phyloP scores from a whole-genome alignment of 2,797 vertebrate genomes.

The Pseudochirops cupreus region DNA sequence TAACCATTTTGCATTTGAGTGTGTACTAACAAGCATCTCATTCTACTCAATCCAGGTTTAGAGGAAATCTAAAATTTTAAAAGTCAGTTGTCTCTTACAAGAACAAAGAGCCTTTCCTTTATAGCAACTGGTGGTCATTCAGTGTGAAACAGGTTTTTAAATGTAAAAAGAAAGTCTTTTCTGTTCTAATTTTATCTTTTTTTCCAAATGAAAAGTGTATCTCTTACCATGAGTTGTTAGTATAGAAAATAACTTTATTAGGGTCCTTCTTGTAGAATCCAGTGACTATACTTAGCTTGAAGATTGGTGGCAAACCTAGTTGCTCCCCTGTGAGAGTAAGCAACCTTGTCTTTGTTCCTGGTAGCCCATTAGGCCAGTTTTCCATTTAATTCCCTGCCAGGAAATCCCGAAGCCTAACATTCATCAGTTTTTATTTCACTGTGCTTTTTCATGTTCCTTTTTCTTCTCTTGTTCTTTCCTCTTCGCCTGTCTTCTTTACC shows the following conservation, averaged over 20 bases:
- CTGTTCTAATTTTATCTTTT: constrained; percentile 1
- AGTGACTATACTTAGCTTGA: background rate
- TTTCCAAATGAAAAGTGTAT: background rate
- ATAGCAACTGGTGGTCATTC: background rate
- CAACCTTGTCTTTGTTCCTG: background rate
- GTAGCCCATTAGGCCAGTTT: background rate
- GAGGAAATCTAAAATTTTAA: constrained; percentile 7
- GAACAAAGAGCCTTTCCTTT: constrained; percentile 32
- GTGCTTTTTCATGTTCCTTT: background rate
- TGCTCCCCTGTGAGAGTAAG: background rate
- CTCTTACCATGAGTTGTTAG: background rate
- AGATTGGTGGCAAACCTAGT: background rate
- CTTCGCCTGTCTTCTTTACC: background rate
- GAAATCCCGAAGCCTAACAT: background rate
- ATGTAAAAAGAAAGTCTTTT: constrained; percentile 24
- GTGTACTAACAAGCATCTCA: constrained; percentile 82
- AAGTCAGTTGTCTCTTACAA: constrained; percentile 4
- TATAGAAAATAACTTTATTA: constrained; percentile 12
- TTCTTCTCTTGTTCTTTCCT: background rate
- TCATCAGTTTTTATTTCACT: background rate
- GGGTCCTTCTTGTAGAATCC: constrained; percentile 18
- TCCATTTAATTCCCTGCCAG: background rate
- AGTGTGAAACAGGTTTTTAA: constrained; percentile 40
- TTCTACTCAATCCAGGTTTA: constrained; percentile 53
- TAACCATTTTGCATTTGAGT: constrained; percentile 81